Base-by-base conservation (phyloP, 2,797 vertebrate genomes). In the Phoxinus dragarum region DNA sequence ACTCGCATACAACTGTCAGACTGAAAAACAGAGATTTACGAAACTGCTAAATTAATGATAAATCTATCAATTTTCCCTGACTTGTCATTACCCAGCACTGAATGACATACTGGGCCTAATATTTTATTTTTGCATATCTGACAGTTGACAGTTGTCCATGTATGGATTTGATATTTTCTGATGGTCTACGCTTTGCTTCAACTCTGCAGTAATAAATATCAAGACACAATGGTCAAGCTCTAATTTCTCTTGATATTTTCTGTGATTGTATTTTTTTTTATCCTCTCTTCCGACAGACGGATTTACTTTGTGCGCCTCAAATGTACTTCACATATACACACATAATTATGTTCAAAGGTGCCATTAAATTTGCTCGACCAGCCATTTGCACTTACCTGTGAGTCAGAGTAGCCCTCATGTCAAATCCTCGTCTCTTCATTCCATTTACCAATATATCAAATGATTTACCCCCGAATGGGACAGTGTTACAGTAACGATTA, bases 91-190 rank as follows among this genome's bases (percentile, higher is more conserved):
- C 27, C 52, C 21, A 64, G 38, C 6, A 2, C 88, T 88, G 81
- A 44, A 80, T 90, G 88, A 85, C 81, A 76, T 77, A 86, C 90
- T 80, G 68, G 67, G 77, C 83, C 81, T 90, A 90, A 92, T 84
- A 86, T 87, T 92, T 88, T 86, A 82, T 89, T 91, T 90, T 88
- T 87, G 84, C 87, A 84, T 80, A 85, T 81, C 85, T 44, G 42
- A 86, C 84, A 88, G 81, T 54, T 44, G 42, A 86, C 84, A 88
- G 81, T 54, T 67, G 68, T 72, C 79, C 47, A 67, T 27, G 19
- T 67, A 54, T 31, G 34, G 54, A 84, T 87, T 85, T 86, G 82
- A 86, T 85, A 82, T 89, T 85, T 84, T 66, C 34, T 71, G 49
- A 89, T 36, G 74, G 34, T 73, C 84, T 71, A 49, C 3, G 3